Evolutionary conservation across 2,797 vertebrate genomes (phyloP).

Genomic region (Bradypodion ventrale): DNA sequence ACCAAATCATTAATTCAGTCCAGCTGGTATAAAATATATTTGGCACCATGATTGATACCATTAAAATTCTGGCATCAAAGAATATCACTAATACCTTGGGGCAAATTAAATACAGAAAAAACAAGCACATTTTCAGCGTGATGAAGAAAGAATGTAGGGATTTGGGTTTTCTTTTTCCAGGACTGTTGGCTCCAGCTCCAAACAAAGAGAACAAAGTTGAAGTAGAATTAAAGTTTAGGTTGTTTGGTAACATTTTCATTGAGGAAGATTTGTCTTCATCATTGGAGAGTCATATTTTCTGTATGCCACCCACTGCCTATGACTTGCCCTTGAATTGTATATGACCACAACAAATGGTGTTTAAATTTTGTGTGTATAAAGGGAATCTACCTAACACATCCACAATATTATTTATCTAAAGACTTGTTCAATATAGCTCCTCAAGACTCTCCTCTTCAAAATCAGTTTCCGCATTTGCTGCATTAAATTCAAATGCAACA

Average conservation of each 20-base stretch:
- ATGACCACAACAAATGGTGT: background rate
- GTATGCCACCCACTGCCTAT: background rate
- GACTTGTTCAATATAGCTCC: background rate
- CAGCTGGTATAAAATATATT: constrained; percentile 71
- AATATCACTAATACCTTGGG: constrained; percentile 58
- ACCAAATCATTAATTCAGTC: constrained; percentile 72
- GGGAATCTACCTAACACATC: background rate
- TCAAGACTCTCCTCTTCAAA: background rate
- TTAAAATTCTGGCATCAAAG: constrained; percentile 74
- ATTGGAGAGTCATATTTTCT: background rate
- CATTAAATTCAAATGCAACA: background rate
- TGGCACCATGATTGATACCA: constrained; percentile 68
- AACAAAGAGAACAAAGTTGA: constrained; percentile 35
- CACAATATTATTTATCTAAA: background rate
- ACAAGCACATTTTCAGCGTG: constrained; percentile 60
- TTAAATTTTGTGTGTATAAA: background rate
- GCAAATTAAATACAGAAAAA: constrained; percentile 65
- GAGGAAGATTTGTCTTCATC: background rate
- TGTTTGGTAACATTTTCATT: constrained; percentile 30
- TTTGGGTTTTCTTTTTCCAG: constrained; percentile 36
- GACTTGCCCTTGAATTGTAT: background rate
- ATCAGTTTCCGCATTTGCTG: background rate
- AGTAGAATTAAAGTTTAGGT: constrained; percentile 8
- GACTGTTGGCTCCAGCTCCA: constrained; percentile 14
- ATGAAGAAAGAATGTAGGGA: constrained; percentile 32